Conservation (phyloP, 2,888 invertebrate genomes). For the Drosophila kambysellisi region DNA sequence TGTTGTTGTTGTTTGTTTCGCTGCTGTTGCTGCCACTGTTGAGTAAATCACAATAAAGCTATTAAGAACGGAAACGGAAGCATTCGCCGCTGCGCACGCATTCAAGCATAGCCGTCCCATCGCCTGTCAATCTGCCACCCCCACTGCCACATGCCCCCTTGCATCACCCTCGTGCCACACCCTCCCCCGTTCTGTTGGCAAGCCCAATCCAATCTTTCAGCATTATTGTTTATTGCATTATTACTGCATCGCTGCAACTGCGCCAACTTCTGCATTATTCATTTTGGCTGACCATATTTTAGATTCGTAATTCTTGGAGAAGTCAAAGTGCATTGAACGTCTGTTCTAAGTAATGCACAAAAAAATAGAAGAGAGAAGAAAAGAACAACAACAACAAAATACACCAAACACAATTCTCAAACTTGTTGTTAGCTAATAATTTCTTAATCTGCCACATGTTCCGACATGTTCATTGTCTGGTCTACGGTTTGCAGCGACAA, state of each 20-base stretch:
- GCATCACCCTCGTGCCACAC: background rate
- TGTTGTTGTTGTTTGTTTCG: conserved; percentile 15
- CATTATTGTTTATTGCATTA: conserved; percentile 59
- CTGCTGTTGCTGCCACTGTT: conserved; percentile 50
- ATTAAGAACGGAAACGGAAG: conserved; percentile 83
- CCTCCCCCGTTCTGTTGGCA: background rate
- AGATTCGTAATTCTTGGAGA: conserved; percentile 26
- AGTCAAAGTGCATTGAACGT: conserved; percentile 60
- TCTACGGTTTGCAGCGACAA: conserved; percentile 3
- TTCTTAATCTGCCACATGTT: conserved; percentile 62
- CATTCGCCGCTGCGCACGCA: conserved; percentile 82
- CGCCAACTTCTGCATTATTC: conserved; percentile 54
- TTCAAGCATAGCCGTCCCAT: conserved; percentile 77
- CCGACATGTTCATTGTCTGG: conserved; percentile 52
- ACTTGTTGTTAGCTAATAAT: conserved; percentile 68
- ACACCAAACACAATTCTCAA: conserved; percentile 26
- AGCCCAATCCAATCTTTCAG: conserved; percentile 14
- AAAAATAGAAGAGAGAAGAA: background rate
- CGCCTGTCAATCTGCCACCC: conserved; percentile 56
- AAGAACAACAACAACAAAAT: background rate
- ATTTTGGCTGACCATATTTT: conserved; percentile 49
- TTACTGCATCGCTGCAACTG: conserved; percentile 8
- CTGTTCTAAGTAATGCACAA: conserved; percentile 17
- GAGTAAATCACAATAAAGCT: conserved; percentile 82
- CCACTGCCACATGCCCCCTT: background rate